Base-by-base conservation (phyloP, 2,888 invertebrate genomes). In the Pachliopta kotzebuea region DNA sequence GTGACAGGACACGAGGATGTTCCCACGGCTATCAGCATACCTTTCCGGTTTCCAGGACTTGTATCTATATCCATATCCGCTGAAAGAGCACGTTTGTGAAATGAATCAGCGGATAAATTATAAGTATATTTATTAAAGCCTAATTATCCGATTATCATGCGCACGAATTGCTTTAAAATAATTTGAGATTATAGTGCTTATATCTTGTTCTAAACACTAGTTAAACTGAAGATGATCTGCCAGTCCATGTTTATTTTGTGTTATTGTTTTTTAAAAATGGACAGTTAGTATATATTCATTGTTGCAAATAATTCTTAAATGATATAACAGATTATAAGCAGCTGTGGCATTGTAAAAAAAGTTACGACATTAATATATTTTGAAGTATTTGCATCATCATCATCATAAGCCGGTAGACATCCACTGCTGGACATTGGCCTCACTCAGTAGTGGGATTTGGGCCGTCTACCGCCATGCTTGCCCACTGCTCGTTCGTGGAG, bases 11-110 rank as follows among this genome's bases (percentile, higher is more conserved):
- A 64, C 62, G 67, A 70, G 73, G 71, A 75, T 69, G 73, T 74
- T 75, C 75, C 72, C 75, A 75, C 74, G 72, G 50, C 61, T 71
- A 72, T 69, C 70, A 45, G 31, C 49, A 18, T 29, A 21, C 61
- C 64, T 67, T 72, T 73, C 72, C 71, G 72, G 68, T 67, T 63
- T 64, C 56, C 68, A 65, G 66, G 67, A 62, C 56, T 53, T 66
- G 50, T 68, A 72, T 72, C 64, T 67, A 58, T 64, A 65, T 29
- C 54, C 54, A 59, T 60, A 66, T 63, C 62, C 62, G 66, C 56
- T 65, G 31, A 23, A 29, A 59, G 21, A 29, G 23, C 9, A 29
- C 26, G 21, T 42, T 50, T 14, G 55, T 60, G 18, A 50, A 64
- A 64, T 49, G 49, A 42, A 23, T 53, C 20, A 57, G 37, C 50